A percentile compares a stretch with the other conserved stretches of the same genome.
phyloP scores from a whole-genome alignment of 2,888 invertebrate genomes.

The Cordilura impudica region DNA sequence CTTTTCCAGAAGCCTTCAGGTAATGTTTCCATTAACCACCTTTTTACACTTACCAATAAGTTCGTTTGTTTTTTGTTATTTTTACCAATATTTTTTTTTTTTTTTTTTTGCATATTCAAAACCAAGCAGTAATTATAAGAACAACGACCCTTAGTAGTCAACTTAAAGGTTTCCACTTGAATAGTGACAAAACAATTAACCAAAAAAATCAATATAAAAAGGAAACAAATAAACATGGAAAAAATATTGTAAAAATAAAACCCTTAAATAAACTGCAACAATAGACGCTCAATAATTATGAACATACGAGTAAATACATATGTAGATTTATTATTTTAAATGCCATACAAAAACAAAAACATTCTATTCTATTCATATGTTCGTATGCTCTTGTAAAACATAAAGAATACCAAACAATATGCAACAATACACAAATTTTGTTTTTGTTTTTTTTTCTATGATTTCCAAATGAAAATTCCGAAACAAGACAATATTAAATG shows the following conservation, averaged over 20 bases:
- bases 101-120: constrained; percentile 23
- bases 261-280: constrained; percentile 2
- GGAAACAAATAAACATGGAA: constrained; percentile 1
- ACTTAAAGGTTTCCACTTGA: constrained; percentile 55
- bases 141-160: constrained; percentile 48
- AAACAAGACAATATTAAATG: constrained; percentile 28
- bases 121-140: constrained; percentile 12
- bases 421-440: not conserved
- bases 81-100: constrained; percentile 6
- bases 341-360: not conserved
- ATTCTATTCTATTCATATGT: not conserved
- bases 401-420: constrained; percentile 27
- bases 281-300: constrained; percentile 26
- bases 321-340: no score
- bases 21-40: constrained; percentile 2
- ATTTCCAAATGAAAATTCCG: constrained; percentile 34
- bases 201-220: constrained; percentile 8
- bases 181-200: constrained; percentile 43
- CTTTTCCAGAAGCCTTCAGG: not conserved
- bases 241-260: constrained; percentile 19
- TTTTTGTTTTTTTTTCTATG: not conserved
- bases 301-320: not conserved
- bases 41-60: not conserved
- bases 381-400: constrained; percentile 2
- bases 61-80: constrained; percentile 4